Conservation (phyloP, 1,140 invertebrate genomes). For the Hylaeus volcanicus region DNA sequence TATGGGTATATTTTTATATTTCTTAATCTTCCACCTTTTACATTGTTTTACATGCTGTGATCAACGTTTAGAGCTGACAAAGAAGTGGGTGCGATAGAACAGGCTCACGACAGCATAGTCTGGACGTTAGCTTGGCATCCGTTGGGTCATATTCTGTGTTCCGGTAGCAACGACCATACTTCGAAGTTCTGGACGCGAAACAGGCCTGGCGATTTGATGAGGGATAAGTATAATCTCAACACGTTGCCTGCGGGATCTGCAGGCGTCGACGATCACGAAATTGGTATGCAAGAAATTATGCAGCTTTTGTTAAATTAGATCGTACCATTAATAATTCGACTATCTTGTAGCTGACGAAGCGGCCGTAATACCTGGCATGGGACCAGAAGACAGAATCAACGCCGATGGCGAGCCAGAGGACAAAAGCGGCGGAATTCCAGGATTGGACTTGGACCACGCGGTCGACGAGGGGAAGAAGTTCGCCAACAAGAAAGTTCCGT, state of each 20-base stretch:
- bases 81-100: conserved; percentile 98
- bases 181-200: conserved; percentile 99
- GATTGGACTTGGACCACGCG: conserved; percentile 90
- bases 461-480: conserved; percentile 85
- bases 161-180: conserved; percentile 98
- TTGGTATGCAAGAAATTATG: conserved; percentile 76
- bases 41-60: not conserved
- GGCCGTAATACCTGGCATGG: conserved; percentile 95
- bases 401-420: conserved; percentile 78
- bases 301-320: not conserved
- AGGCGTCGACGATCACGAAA: conserved; percentile 87
- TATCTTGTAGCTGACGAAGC: conserved; percentile 84
- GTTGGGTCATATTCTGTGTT: conserved; percentile 98
- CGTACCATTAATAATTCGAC: conserved; percentile 8
- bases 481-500: conserved; percentile 90
- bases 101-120: conserved; percentile 99
- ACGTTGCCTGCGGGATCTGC: conserved; percentile 89
- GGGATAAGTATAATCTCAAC: conserved; percentile 98
- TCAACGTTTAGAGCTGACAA: conserved; percentile 90
- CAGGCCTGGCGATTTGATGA: conserved; percentile 98
- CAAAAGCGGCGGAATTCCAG: conserved; percentile 85
- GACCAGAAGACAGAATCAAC: conserved; percentile 94
- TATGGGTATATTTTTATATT: conserved; percentile 75
- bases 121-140: conserved; percentile 99
- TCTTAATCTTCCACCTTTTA: not conserved